phyloP scores from a whole-genome alignment of 1,140 invertebrate genomes.

The Drosophila pseudoananassae region DNA sequence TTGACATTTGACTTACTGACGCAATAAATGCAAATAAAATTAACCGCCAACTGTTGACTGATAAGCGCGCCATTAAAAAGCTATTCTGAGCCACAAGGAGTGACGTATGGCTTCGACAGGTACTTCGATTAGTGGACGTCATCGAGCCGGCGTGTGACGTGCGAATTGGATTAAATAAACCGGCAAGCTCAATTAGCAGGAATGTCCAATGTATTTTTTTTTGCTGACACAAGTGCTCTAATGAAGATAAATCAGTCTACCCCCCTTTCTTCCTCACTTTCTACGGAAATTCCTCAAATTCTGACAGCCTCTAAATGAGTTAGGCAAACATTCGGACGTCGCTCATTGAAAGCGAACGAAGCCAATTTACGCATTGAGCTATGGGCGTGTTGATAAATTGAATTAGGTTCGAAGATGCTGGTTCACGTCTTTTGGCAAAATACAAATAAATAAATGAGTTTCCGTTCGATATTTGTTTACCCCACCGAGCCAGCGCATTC shows the following conservation, averaged over 20 bases:
- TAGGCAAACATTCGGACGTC: slow-evolving; percentile 47
- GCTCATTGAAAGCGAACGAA: slow-evolving; percentile 13
- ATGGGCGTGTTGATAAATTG: slow-evolving; percentile 65
- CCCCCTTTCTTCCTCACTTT: background rate
- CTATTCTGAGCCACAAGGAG: slow-evolving; percentile 3
- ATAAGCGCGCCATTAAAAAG: slow-evolving; percentile 38
- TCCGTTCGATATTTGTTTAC: slow-evolving; percentile 41
- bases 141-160: slow-evolving; percentile 11
- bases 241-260: slow-evolving; percentile 56
- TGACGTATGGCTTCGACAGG: slow-evolving; percentile 31
- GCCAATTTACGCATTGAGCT: slow-evolving; percentile 50
- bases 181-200: slow-evolving; percentile 25
- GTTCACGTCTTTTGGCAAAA: slow-evolving; percentile 40
- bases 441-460: slow-evolving; percentile 50
- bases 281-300: slow-evolving; percentile 17
- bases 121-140: slow-evolving; percentile 4
- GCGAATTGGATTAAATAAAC: slow-evolving; percentile 32
- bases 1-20: slow-evolving; percentile 46
- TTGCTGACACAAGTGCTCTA: slow-evolving; percentile 52
- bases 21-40: slow-evolving; percentile 34
- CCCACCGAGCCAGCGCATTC: slow-evolving; percentile 26
- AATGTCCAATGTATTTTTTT: too few relatives aligned
- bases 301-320: slow-evolving; percentile 48
- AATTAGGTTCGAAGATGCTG: slow-evolving; percentile 48
- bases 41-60: slow-evolving; percentile 30